Conservation (phyloP, 2,113 vertebrate species). For the Salvelinus namaycush region DNA sequence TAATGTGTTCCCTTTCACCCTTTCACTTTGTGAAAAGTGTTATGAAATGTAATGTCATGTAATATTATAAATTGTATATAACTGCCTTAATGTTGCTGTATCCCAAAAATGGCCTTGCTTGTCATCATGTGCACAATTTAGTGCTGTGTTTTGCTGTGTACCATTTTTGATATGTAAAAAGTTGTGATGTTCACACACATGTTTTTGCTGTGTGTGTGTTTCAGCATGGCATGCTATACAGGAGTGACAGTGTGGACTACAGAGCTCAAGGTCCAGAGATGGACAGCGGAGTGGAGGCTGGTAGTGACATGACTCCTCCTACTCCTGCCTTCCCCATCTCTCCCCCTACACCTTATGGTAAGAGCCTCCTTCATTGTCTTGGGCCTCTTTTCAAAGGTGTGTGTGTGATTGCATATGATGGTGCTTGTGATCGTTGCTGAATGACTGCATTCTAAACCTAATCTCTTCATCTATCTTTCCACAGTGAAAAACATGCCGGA, state of each 20-base stretch:
- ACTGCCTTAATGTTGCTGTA: no score
- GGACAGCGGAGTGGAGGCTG: slow-evolving; percentile 70
- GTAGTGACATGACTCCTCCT: slow-evolving; percentile 63
- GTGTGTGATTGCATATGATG: not conserved
- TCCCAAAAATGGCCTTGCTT: no score
- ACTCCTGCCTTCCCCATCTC: slow-evolving; percentile 84
- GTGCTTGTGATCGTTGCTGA: no score
- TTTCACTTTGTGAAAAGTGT: no score
- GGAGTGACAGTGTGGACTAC: slow-evolving; percentile 62
- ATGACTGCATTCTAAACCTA: not conserved
- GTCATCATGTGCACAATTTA: not conserved
- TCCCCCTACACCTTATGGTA: slow-evolving; percentile 84
- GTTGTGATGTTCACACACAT: not conserved
- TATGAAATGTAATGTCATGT: no score
- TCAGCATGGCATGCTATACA: slow-evolving; percentile 68
- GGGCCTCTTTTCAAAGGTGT: not conserved
- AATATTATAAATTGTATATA: no score
- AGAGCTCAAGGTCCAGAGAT: slow-evolving; percentile 61
- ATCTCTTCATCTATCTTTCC: slow-evolving; percentile 27
- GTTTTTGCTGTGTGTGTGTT: slow-evolving; percentile 22
- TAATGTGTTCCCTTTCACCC: no score
- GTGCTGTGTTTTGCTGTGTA: not conserved
- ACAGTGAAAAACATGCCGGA: slow-evolving; percentile 70
- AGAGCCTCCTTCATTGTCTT: slow-evolving; percentile 26
- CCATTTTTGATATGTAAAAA: not conserved